phyloP scores from a whole-genome alignment of 2,113 vertebrate species.

The Enhydra lutris region DNA sequence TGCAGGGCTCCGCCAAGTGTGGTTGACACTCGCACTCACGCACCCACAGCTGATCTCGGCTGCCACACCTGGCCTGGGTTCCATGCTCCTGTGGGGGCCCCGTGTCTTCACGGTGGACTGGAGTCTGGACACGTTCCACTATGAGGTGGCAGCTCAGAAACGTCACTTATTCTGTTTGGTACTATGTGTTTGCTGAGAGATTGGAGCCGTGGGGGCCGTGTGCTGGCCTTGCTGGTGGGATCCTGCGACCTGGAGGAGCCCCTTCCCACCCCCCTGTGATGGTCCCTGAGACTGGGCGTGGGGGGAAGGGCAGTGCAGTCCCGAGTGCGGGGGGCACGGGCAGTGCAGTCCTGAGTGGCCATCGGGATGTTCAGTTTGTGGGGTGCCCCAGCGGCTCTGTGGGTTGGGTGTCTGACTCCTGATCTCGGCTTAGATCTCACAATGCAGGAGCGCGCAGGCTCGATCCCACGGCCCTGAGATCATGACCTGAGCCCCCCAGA shows the following conservation, averaged over 20 bases:
- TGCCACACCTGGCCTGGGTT: not conserved
- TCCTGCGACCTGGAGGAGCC: not conserved
- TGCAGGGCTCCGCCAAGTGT: not conserved
- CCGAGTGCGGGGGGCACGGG: too few relatives aligned
- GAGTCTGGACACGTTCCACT: not conserved
- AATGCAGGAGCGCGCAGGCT: not conserved
- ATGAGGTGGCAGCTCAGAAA: not conserved
- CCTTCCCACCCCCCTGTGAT: not conserved
- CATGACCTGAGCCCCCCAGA: not conserved
- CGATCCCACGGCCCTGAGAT: not conserved
- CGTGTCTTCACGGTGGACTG: not conserved
- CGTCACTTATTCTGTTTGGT: not conserved
- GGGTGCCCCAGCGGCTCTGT: not conserved
- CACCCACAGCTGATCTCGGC: not conserved
- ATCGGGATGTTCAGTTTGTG: rapidly evolving
- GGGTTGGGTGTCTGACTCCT: not conserved
- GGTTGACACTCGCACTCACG: too few relatives aligned
- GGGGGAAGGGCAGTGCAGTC: too few relatives aligned
- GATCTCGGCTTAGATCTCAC: not conserved
- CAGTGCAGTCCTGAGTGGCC: rapidly evolving
- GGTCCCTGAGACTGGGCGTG: not conserved
- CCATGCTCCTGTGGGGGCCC: not conserved
- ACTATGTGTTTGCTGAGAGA: too few relatives aligned
- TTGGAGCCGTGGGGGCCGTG: not conserved
- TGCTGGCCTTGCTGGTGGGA: not conserved